Evolutionary conservation across 2,888 invertebrate species (phyloP).

Genomic region (Melipona bicolor): DNA sequence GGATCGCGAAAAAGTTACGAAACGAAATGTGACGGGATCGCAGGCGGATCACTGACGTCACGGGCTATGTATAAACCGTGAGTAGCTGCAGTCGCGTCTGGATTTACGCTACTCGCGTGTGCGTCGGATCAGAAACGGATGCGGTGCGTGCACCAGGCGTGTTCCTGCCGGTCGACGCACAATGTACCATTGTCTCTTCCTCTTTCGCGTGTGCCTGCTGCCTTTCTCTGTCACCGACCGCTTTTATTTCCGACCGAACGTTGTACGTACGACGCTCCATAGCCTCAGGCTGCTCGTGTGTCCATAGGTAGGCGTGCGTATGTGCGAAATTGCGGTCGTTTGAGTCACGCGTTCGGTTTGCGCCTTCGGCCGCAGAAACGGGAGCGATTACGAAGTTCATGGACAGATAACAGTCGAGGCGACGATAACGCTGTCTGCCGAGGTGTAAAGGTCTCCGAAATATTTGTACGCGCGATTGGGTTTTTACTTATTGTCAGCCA

Average conservation of each 20-base stretch:
- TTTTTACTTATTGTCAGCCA: too few relatives aligned
- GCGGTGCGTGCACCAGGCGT: constrained; percentile 67
- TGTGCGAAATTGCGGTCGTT: constrained; percentile 41
- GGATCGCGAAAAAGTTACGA: constrained; percentile 30
- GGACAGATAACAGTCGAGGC: background rate
- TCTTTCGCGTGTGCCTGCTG: constrained; percentile 37
- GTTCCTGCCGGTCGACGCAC: constrained; percentile 63
- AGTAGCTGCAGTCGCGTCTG: background rate
- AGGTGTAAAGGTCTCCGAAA: background rate
- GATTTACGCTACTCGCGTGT: constrained; percentile 6
- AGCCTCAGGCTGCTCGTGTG: background rate
- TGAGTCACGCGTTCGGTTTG: constrained; percentile 56
- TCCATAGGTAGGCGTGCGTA: constrained; percentile 21
- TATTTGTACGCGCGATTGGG: background rate
- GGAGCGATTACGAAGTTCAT: constrained; percentile 33
- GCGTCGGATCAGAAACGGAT: constrained; percentile 77
- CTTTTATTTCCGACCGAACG: constrained; percentile 46
- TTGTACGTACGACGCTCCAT: background rate
- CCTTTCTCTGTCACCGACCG: constrained; percentile 47
- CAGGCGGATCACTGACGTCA: constrained; percentile 73
- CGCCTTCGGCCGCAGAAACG: constrained; percentile 11
- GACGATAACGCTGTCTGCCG: background rate
- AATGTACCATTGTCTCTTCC: constrained; percentile 78
- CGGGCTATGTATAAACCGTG: constrained; percentile 76
- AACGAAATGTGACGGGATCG: constrained; percentile 31